A percentile compares a stretch with the other conserved stretches of the same genome.
These are phyloP conservation scores for Porites lutea DNA, from an alignment of 64 coral and sea anemone genomes.

Conservation along the genomic window DNA sequence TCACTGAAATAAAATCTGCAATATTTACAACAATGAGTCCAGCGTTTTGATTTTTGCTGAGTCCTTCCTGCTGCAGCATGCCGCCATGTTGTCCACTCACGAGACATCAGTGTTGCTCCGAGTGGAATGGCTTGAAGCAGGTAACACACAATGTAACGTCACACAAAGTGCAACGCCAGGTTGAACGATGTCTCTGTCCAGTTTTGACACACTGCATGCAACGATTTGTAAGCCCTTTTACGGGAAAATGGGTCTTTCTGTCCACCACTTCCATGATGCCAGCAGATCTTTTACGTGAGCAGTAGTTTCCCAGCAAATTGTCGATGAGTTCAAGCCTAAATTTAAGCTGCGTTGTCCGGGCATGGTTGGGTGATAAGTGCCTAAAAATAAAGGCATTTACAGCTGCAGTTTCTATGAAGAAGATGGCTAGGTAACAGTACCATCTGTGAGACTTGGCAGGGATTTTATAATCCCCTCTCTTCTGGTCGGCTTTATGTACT, in stretches of 20 bases:
- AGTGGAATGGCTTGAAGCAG: constrained; percentile 50
- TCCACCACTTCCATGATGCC: constrained; percentile 38
- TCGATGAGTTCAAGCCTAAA: constrained; percentile 51
- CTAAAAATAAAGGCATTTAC: constrained; percentile 70
- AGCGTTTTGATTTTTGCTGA: constrained; percentile 40
- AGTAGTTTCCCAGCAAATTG: constrained; percentile 40
- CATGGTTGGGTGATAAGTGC: constrained; percentile 50
- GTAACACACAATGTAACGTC: constrained; percentile 44
- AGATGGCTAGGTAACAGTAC: constrained; percentile 53
- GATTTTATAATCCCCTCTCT: constrained; percentile 69
- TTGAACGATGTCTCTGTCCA: constrained; percentile 38
- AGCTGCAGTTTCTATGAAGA: constrained; percentile 63
- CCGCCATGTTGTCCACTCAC: constrained; percentile 45
- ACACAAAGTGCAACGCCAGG: constrained; percentile 36
- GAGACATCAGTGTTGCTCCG: constrained; percentile 15
- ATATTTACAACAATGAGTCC: constrained; percentile 48
- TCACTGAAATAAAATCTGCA: constrained; percentile 35
- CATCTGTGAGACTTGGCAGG: constrained; percentile 43
- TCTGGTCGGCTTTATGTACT: constrained; percentile 54
- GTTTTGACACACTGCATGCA: constrained; percentile 53
- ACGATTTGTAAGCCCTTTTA: constrained; percentile 50
- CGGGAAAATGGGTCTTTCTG: constrained; percentile 62
- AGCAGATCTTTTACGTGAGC: constrained; percentile 61
- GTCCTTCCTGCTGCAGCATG: constrained; percentile 16
- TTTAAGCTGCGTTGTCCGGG: constrained; percentile 47